Conservation (phyloP, 1,140 invertebrate species). For the Sinonovacula constricta region DNA sequence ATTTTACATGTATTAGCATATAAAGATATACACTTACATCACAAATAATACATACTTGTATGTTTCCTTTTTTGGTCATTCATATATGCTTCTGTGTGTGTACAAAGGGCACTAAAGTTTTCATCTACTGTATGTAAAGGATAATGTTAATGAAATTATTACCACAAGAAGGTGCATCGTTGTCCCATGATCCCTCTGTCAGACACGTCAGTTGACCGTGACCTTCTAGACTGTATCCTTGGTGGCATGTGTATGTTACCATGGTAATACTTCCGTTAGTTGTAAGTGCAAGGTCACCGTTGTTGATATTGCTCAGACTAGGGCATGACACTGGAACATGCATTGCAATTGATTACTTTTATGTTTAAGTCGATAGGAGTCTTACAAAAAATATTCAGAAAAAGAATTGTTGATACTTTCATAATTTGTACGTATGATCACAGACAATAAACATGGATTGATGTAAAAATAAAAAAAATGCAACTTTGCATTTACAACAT, state of each 20-base stretch:
- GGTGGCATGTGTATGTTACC: neutral
- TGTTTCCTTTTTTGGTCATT: too few relatives aligned
- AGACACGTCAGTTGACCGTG: neutral
- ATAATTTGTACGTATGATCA: neutral
- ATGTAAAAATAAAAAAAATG: neutral
- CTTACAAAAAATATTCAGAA: neutral
- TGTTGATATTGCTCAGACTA: neutral
- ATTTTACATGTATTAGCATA: too few relatives aligned
- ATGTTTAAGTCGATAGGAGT: too few relatives aligned
- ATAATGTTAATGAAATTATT: neutral
- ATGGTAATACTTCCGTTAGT: constrained; percentile 4
- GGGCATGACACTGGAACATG: constrained; percentile 2
- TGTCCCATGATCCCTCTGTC: constrained; percentile 12
- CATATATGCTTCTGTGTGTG: too few relatives aligned
- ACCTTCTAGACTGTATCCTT: constrained; percentile 15
- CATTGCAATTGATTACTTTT: too few relatives aligned
- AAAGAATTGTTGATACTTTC: neutral
- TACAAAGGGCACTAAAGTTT: too few relatives aligned
- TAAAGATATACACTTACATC: too few relatives aligned
- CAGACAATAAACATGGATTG: neutral
- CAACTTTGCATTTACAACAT: neutral
- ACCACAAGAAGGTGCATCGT: constrained; percentile 6
- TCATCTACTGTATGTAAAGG: too few relatives aligned
- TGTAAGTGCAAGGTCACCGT: neutral
- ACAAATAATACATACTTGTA: too few relatives aligned